These are phyloP conservation scores for Drosophila kohkoa DNA, from an alignment of 1,140 invertebrate species.

Conservation along the genomic window DNA sequence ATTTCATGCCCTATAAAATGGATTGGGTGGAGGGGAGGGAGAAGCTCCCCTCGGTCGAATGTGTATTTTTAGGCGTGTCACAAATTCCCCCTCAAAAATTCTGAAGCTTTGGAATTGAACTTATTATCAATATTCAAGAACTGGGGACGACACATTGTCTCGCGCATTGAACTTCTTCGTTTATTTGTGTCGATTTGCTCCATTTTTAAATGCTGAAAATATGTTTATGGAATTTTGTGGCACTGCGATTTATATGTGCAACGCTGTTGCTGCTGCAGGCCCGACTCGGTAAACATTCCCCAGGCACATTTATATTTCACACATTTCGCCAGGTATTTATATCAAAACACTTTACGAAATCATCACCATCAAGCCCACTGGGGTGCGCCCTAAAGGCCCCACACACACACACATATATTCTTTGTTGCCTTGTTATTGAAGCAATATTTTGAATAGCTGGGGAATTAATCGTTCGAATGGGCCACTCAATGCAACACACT, in stretches of 20 bases:
- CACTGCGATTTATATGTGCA: conserved; percentile 6
- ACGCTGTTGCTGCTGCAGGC: not conserved
- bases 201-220: conserved; percentile 43
- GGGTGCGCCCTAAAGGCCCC: conserved; percentile 19
- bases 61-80: conserved; percentile 25
- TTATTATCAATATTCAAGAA: not conserved
- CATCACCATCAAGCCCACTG: conserved; percentile 26
- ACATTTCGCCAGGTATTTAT: conserved; percentile 50
- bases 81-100: conserved; percentile 9
- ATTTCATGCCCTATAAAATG: conserved; percentile 20
- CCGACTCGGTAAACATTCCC: not conserved
- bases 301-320: conserved; percentile 26
- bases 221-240: conserved; percentile 44
- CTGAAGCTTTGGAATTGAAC: conserved; percentile 22
- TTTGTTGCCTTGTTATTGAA: conserved; percentile 8
- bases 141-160: conserved; percentile 20
- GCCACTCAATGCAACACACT: conserved; percentile 13
- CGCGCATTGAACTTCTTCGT: conserved; percentile 26
- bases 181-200: conserved; percentile 7
- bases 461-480: conserved; percentile 25
- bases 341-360: conserved; percentile 45
- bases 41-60: not conserved
- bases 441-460: conserved; percentile 36
- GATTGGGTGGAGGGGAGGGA: not conserved
- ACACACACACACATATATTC: not conserved